These are phyloP conservation scores for Gobio gobio DNA, from an alignment of 2,113 vertebrate genomes.

Conservation along the genomic window DNA sequence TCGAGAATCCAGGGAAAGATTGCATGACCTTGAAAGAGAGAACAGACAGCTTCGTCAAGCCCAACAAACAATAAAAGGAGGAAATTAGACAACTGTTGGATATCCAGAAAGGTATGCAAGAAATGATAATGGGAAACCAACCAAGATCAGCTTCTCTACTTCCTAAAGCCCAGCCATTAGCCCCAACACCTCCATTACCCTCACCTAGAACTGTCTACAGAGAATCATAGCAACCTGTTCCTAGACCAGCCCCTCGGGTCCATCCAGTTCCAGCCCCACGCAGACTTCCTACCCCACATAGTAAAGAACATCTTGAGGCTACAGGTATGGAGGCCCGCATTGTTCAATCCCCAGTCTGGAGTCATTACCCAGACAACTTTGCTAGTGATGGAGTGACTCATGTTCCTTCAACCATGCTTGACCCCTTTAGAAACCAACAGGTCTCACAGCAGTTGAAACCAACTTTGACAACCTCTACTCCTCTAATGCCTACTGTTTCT, in stretches of 20 bases:
- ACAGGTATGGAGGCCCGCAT: not conserved
- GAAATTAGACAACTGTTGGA: not conserved
- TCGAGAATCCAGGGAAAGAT: not conserved
- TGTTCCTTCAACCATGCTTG: not conserved
- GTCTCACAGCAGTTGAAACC: too few relatives aligned
- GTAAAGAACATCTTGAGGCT: not conserved
- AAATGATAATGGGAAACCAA: not conserved
- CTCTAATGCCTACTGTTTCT: not conserved
- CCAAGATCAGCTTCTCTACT: not conserved
- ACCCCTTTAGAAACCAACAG: too few relatives aligned
- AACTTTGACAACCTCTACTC: not conserved
- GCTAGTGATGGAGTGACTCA: not conserved
- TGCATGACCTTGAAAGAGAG: not conserved
- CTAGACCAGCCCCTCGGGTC: not conserved
- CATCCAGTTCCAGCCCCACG: not conserved
- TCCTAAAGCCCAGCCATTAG: not conserved
- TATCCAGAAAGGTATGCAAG: not conserved
- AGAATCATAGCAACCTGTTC: not conserved
- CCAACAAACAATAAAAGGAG: not conserved
- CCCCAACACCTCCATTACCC: not conserved
- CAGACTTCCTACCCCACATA: not conserved
- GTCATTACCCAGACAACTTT: not conserved
- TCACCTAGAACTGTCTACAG: not conserved
- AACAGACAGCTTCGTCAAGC: not conserved
- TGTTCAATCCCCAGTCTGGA: not conserved